A percentile compares a stretch with the other conserved stretches of the same genome.
These are phyloP conservation scores for Strix aluco DNA, from an alignment of 2,113 vertebrate genomes.

Conservation along the genomic window DNA sequence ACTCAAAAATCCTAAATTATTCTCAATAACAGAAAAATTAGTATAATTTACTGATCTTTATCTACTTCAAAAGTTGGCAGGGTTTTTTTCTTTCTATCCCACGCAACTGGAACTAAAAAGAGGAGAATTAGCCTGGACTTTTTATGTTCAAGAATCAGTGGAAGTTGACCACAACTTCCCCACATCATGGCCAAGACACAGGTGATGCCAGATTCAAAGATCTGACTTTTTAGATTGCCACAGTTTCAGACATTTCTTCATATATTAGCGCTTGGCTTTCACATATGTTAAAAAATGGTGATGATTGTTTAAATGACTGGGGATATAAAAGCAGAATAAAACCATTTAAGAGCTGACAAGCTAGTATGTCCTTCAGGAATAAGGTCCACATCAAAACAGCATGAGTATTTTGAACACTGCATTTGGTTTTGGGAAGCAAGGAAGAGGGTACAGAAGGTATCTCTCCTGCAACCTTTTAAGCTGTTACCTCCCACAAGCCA, in stretches of 20 bases:
- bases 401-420: not conserved
- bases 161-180: not conserved
- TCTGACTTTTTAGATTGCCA: not conserved
- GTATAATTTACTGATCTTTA: not conserved
- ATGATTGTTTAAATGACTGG: not conserved
- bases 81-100: not conserved
- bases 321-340: not conserved
- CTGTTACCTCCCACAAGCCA: slow-evolving; percentile 17
- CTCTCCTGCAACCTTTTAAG: slow-evolving; percentile 14
- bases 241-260: not conserved
- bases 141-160: not conserved
- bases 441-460: slow-evolving; percentile 4
- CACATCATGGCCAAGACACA: not conserved
- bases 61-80: not conserved
- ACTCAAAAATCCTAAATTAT: not conserved
- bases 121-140: not conserved
- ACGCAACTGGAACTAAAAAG: not conserved
- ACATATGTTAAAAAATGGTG: not conserved
- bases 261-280: not conserved
- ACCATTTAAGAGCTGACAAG: not conserved
- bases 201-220: not conserved
- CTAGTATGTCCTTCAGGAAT: not conserved
- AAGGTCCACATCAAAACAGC: not conserved
- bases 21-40: not conserved
- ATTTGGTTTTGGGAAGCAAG: not conserved